A percentile compares a stretch with the other conserved stretches of the same genome.
These are phyloP conservation scores for Bambusicola thoracicus DNA, from an alignment of 2,113 vertebrate species.

Conservation along the genomic window DNA sequence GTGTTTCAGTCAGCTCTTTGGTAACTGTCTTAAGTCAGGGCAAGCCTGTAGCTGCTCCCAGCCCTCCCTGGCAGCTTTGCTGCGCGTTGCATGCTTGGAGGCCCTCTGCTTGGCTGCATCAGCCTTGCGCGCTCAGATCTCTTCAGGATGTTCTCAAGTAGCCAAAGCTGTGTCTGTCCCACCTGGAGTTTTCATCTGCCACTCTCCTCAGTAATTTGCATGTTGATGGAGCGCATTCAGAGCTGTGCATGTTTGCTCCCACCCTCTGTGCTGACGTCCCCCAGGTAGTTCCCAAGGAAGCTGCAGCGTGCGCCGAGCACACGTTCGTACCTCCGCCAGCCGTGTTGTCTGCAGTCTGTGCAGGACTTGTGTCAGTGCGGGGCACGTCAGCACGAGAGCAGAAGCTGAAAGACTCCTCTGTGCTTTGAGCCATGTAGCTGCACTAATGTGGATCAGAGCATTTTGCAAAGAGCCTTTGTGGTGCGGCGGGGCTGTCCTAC, in stretches of 20 bases:
- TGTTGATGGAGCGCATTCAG: accelerated
- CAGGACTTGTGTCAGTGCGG: neutral
- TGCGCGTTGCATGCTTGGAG: neutral
- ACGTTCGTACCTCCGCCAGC: too few relatives aligned
- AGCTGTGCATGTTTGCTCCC: neutral
- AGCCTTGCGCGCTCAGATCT: neutral
- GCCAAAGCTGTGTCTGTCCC: neutral
- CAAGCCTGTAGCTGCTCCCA: accelerated
- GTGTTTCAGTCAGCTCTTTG: neutral
- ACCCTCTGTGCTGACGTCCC: accelerated
- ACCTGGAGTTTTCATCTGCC: neutral
- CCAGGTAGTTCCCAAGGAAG: neutral
- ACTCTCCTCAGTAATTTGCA: accelerated
- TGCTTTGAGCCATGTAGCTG: neutral
- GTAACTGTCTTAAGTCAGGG: neutral
- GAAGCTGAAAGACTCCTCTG: neutral
- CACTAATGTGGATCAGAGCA: neutral
- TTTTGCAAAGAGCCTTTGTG: neutral
- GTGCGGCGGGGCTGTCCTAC: neutral
- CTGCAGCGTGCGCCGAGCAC: neutral
- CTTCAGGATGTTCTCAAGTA: neutral
- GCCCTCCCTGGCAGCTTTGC: neutral
- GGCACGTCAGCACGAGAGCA: neutral
- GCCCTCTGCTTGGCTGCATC: neutral
- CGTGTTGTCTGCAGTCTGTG: too few relatives aligned